A percentile compares a stretch with the other conserved stretches of the same genome.
These are phyloP conservation scores for Heliothis virescens DNA, from an alignment of 1,140 invertebrate species.

Conservation along the genomic window DNA sequence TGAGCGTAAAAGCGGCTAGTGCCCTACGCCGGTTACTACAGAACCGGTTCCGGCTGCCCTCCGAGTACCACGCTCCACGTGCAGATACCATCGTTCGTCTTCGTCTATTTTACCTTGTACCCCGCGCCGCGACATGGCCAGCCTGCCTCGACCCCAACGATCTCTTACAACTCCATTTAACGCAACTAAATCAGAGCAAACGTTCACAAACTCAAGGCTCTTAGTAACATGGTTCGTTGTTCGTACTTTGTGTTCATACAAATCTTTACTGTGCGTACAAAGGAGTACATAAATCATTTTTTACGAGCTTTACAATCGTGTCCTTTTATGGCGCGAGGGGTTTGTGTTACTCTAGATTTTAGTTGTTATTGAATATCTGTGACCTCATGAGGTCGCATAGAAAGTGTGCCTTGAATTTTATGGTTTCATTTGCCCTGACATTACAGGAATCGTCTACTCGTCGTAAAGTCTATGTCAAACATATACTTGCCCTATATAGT, in stretches of 20 bases:
- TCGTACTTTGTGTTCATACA: conserved; percentile 55
- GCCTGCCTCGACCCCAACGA: conserved; percentile 37
- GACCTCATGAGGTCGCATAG: conserved; percentile 40
- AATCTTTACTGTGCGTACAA: conserved; percentile 58
- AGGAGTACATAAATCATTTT: conserved; percentile 70
- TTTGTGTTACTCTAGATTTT: conserved; percentile 32
- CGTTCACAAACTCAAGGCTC: conserved; percentile 47
- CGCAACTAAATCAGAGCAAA: conserved; percentile 44
- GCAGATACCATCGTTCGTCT: conserved; percentile 75
- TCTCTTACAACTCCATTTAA: conserved; percentile 53
- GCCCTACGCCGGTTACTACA: conserved; percentile 77
- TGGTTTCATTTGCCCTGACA: not conserved
- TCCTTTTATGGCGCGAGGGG: conserved; percentile 56
- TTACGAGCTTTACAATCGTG: conserved; percentile 64
- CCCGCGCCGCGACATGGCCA: conserved; percentile 28
- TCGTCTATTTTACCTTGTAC: conserved; percentile 74
- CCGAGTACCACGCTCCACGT: conserved; percentile 70
- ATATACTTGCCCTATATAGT: too few relatives aligned
- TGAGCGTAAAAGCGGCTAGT: conserved; percentile 70
- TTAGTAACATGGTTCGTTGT: conserved; percentile 53
- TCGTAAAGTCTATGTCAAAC: too few relatives aligned
- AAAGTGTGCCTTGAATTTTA: conserved; percentile 20
- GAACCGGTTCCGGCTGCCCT: conserved; percentile 75
- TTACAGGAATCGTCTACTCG: not conserved
- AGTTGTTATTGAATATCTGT: conserved; percentile 33